Base-by-base conservation (phyloP, 2,797 vertebrate species). In the Borostomias antarcticus region DNA sequence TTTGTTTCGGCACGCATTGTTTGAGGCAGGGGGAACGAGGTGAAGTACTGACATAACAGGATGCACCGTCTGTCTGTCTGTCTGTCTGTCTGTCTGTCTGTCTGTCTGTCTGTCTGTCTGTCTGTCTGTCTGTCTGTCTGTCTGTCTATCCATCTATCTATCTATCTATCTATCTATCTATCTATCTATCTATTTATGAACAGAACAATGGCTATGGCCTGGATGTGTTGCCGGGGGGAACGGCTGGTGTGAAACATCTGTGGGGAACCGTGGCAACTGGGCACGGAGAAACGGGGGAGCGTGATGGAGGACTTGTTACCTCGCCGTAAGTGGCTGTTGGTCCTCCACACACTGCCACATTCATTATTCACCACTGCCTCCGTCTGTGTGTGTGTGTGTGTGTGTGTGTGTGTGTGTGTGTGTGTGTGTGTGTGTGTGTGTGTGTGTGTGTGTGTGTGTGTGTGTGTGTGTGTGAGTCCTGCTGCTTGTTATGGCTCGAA, bases 81-180 rank as follows among this genome's bases (percentile, higher is more conserved):
- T 37, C 28, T 45, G 25, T 45, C 45, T 61, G n/a, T n/a, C n/a
- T 45, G 26, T 47, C 40, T 60, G 58, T 37, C 28, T 45, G 25
- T 45, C 25, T 26, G 2, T 28, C 45, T 45, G n/a, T n/a, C n/a
- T 45, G 26, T 47, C 40, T 60, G 58, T 37, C 28, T 45, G 25
- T 45, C 45, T 61, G n/a, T n/a, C 25, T 26, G 2, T 28, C 45
- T 45, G n/a, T n/a, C n/a, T 45, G 26, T 47, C 40, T 60, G 58
- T 37, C 28, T 45, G 25, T 45, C 45, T 61, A n/a, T n/a, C n/a
- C n/a, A n/a, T n/a, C n/a, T n/a, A n/a, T n/a, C n/a, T n/a, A n/a
- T n/a, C n/a, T n/a, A n/a, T n/a, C n/a, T n/a, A n/a, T n/a, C n/a
- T n/a, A n/a, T 28, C 45, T 45, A n/a, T n/a, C n/a, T 45, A 17